Base-by-base conservation (phyloP, 2,888 invertebrate genomes). In the Drosophila rubida region DNA sequence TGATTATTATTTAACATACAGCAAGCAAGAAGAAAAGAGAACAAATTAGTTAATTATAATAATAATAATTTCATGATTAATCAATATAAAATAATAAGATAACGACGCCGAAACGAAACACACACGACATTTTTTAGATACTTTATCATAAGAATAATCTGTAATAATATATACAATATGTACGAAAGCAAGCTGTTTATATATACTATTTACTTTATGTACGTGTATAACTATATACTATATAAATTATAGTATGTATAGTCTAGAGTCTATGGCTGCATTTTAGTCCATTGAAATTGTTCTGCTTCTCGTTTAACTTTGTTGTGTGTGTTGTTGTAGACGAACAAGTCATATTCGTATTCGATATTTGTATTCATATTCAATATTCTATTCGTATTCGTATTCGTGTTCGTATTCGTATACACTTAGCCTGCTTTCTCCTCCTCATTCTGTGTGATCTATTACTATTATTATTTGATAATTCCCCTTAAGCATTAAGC, bases 111-210 rank as follows among this genome's bases (percentile, higher is more conserved):
- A 22, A 48, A 35, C 37, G 32, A 32, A 32, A 50, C 41, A 58
- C 14, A 67, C 13, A 32, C 11, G 32, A 32, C 32, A 32, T 51
- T 71, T 71, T 68, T 74, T 69, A 73, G 61, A 46, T 45, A 55
- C 23, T 16, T 48, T 42, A 72, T 46, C 46, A 9, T 72, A 63
- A 59, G 69, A 14, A 50, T 46, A 48, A 48, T 64, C 32, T 39
- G 14, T 23, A 59, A 45, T 51, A 32, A 42, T 48, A 57, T 32
- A 32, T 32, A 32, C 32, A 32, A 46, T 51, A 48, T 50, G 25
- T 25, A 25, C 22, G 49, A 39, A 22, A 39, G n/a, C 7, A 44
- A 16, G 45, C 23, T 57, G 30, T 45, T 55, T 49, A 37, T 41
- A 51, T 66, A 37, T 41, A 41, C 39, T 27, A 57, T 27, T 35